A percentile compares a stretch with the other conserved stretches of the same genome.
phyloP scores from a whole-genome alignment of 1,140 invertebrate species.

The Heliconius hermathena region DNA sequence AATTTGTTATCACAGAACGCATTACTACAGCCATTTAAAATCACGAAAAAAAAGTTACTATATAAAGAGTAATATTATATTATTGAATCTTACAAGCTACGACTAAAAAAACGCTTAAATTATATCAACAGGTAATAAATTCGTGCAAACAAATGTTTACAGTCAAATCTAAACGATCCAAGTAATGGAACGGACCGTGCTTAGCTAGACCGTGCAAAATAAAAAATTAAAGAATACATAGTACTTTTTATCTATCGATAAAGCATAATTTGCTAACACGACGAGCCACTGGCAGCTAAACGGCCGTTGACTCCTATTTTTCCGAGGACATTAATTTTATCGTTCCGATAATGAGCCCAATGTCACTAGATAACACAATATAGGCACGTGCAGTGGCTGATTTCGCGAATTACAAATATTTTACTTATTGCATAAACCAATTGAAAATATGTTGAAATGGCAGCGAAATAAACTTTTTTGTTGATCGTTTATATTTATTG shows the following conservation, averaged over 20 bases:
- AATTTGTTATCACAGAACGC: not conserved
- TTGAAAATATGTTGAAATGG: not conserved
- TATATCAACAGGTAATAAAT: not conserved
- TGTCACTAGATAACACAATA: conserved; percentile 39
- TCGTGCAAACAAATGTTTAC: not conserved
- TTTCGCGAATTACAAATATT: not conserved
- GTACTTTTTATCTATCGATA: conserved; percentile 47
- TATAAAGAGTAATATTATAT: too few species aligned
- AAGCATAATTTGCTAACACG: conserved; percentile 36
- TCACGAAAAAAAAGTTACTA: too few species aligned
- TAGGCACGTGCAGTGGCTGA: not conserved
- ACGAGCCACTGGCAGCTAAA: conserved; percentile 19
- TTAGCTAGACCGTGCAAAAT: too few species aligned
- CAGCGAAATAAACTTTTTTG: not conserved
- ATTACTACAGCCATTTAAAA: too few species aligned
- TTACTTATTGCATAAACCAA: not conserved
- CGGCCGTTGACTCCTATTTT: conserved; percentile 56
- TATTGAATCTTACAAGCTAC: too few species aligned
- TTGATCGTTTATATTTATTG: conserved; percentile 11
- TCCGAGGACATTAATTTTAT: conserved; percentile 46
- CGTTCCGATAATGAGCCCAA: conserved; percentile 44
- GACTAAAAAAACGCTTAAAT: too few species aligned
- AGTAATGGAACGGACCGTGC: not conserved
- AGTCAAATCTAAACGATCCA: not conserved
- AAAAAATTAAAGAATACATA: not conserved